Evolutionary conservation across 2,888 invertebrate species (phyloP).

Genomic region (Acanthosepion pharaonis): DNA sequence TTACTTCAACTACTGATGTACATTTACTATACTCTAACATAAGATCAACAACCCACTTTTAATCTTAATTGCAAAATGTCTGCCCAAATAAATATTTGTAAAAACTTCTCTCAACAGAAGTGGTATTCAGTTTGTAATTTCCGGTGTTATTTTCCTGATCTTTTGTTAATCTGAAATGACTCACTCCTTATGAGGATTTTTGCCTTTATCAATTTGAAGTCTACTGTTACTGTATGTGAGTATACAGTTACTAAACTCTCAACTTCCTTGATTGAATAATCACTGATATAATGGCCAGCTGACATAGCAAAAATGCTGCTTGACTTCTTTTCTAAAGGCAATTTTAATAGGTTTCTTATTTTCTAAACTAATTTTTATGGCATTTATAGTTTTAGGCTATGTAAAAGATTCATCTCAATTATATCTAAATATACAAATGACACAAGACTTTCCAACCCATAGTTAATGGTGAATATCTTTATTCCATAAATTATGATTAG

Average conservation of each 20-base stretch:
- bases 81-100: neutral
- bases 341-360: neutral
- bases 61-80: neutral
- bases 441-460: neutral
- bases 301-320: neutral
- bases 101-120: neutral
- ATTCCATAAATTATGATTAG: too few relatives aligned
- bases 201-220: neutral
- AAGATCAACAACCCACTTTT: neutral
- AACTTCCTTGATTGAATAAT: neutral
- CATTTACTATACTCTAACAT: too few relatives aligned
- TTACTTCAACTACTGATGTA: too few relatives aligned
- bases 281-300: neutral
- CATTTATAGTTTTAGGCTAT: neutral
- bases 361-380: neutral
- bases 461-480: too few relatives aligned
- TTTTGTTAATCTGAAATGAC: neutral
- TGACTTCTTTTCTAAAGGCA: neutral
- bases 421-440: neutral
- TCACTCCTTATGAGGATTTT: neutral
- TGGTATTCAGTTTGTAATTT: neutral
- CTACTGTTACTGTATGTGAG: neutral
- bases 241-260: neutral
- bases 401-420: neutral
- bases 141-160: conserved; percentile 9